Evolutionary conservation across 1,140 invertebrate species (phyloP), one percentile per base, ranked within the genome.

Genomic region (Aporrectodea caliginosa): DNA sequence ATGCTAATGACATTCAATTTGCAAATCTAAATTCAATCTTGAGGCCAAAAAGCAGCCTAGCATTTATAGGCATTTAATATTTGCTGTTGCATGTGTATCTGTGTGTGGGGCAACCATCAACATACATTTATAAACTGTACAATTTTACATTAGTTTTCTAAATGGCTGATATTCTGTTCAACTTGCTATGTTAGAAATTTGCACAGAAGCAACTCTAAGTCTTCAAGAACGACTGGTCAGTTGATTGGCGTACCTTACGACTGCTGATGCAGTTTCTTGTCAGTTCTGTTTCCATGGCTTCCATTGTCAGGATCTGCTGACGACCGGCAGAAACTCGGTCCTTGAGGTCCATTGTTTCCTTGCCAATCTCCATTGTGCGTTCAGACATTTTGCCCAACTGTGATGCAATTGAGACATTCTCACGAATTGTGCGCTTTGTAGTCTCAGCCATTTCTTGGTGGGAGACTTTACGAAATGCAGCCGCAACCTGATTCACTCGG

Each of bases 381-480:
- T 58, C 43, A 22, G 43, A 6, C 43, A 58, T 58, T 58, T 58
- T 58, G 43, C 43, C 43, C 43, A 58, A 58, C 43, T 58, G 43
- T 58, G 43, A 58, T 22, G 43, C 22, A 6, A 58, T 22, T 22
- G 22, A 6, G 43, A 58, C 43, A 22, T 58, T 58, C 22, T 58
- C 43, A 12, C 22, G 43, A 58, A 96, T 93, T 0, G 94, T 92
- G 80, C 93, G 90, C 83, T 95, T 93, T 0, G 94, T 96, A 2
- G 94, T 93, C 35, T 94, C 93, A 0, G 94, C 94, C 85, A 96
- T 94, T 75, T 94, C 91, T 35, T 94, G 90, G 83, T 94, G 93
- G 68, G 93, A 94, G 12, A 93, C 93, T 84, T 93, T 92, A 79
- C 93, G 92, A 85, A 96, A 96, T 83, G 94, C 93, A 82, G 92